phyloP scores from a whole-genome alignment of 2,797 vertebrate genomes.

The Phrynocephalus forsythii region DNA sequence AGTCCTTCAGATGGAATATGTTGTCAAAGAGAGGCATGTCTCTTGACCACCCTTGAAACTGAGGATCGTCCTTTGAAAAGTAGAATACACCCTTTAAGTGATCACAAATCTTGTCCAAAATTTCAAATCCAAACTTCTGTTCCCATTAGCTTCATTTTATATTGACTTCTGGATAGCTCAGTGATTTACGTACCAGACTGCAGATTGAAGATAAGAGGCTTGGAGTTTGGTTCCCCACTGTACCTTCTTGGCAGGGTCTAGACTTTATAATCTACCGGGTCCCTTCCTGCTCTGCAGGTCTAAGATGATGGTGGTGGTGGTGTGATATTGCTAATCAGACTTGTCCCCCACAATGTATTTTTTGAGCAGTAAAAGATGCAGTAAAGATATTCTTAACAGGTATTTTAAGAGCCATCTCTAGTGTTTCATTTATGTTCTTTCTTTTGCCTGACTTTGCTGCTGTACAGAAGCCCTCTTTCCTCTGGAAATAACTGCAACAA shows the following conservation, averaged over 20 bases:
- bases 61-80: no score
- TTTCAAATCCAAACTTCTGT: slow-evolving; percentile 4
- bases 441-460: slow-evolving; percentile 16
- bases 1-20: neutral
- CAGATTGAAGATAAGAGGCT: no score
- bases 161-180: no score
- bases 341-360: neutral
- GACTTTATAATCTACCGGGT: no score
- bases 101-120: neutral
- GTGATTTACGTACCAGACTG: neutral
- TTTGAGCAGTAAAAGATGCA: neutral
- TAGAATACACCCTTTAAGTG: no score
- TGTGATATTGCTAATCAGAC: neutral
- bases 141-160: neutral
- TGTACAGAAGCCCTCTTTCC: slow-evolving; percentile 15
- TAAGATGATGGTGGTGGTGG: no score
- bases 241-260: no score
- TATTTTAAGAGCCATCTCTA: neutral
- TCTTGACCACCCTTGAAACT: neutral
- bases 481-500: neutral
- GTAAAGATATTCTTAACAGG: neutral
- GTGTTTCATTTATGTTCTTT: neutral
- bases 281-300: no score
- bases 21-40: neutral
- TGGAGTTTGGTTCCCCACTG: no score